These are phyloP conservation scores for Ceriagrion tenellum DNA, from an alignment of 2,888 invertebrate genomes.

Conservation along the genomic window DNA sequence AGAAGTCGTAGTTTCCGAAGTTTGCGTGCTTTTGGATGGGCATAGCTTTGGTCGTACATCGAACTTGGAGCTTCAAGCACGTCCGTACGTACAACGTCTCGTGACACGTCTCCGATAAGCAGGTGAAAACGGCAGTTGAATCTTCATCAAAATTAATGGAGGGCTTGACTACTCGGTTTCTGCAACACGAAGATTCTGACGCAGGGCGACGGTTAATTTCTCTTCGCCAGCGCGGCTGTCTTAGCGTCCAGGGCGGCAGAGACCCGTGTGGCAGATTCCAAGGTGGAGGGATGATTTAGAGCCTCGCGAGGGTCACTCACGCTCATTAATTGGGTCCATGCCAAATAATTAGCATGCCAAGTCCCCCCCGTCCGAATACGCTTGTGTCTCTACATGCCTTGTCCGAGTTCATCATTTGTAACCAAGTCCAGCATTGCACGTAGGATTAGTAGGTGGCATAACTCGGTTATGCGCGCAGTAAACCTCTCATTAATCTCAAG, in stretches of 20 bases:
- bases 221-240: neutral
- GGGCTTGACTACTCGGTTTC: neutral
- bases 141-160: neutral
- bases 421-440: no score
- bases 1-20: neutral
- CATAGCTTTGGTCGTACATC: no score
- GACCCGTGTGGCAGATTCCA: no score
- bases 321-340: neutral
- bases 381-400: no score
- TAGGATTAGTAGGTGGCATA: no score
- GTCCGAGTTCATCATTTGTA: no score
- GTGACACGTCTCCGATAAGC: neutral
- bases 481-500: no score
- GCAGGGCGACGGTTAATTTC: neutral
- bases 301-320: neutral
- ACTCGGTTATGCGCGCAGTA: no score
- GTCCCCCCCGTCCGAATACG: no score
- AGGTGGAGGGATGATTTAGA: neutral
- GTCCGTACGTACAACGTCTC: neutral
- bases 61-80: no score
- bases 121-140: neutral
- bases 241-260: no score
- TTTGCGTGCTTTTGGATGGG: no score
- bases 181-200: neutral
- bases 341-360: conserved; percentile 4